Base-by-base conservation (phyloP, 2,113 vertebrate species). In the Lontra canadensis region DNA sequence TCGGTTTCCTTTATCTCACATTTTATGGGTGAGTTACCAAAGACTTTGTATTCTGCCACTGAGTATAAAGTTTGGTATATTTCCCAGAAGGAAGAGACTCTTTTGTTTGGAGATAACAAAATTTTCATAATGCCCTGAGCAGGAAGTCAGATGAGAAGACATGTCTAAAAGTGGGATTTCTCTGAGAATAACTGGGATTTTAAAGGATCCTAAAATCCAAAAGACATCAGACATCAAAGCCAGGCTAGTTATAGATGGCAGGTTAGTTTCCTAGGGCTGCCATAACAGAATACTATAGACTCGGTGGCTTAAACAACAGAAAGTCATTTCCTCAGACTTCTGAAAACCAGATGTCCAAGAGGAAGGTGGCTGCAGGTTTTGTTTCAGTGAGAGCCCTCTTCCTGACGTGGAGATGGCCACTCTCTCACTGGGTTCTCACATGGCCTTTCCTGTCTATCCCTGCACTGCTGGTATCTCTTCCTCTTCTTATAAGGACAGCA, bases 1-100 rank as follows among this genome's bases (percentile, higher is more conserved):
- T 99, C 67, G 99, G 99, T 52, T 99, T 99, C 94, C 99, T 99
- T 63, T 98, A 99, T 59, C 98, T 99, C 89, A 99, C 99, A 3
- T 99, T 99, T 98, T 99, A 99, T 63, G 99, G 99, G 99, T 99
- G 97, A 99, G 99, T 97, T 90, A 84, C 55, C 65, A 79, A 79
- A 18, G 59, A 7, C 10, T 39, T 88, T 81, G 55, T 79, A 9
- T 69, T 97, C 92, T 96, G 23, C 21, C 10, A 18, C 63, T 57
- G 47, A 73, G 42, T 61, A 63, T 31, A 86, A 57, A 42, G 13
- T 80, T 76, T 23, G n/a, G 39, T 26, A 14, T 52, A 29, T 36
- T 96, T 92, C 36, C 25, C 76, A 82, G 26, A 31, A 42, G 0
- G 7, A 52, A 52, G 4, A 25, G 49, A 57, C 36, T 74, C 21